Conservation (phyloP, 2,888 invertebrate species). For the Eupithecia insigniata region DNA sequence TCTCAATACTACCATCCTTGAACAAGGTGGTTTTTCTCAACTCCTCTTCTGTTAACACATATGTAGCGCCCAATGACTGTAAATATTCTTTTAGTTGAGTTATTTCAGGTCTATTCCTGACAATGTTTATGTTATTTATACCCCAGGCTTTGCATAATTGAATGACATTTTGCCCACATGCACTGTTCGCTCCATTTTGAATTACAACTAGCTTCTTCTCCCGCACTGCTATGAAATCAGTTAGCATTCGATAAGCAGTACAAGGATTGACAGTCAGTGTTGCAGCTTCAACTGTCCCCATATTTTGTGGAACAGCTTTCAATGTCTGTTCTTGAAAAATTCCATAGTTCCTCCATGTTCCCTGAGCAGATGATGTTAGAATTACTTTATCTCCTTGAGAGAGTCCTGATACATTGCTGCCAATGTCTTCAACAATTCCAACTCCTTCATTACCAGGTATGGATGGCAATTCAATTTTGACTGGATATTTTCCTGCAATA, state of each 20-base stretch:
- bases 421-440: constrained; percentile 90
- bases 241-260: constrained; percentile 98
- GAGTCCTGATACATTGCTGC: constrained; percentile 80
- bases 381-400: constrained; percentile 92
- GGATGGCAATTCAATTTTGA: constrained; percentile 90
- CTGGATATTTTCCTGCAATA: constrained; percentile 78
- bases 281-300: constrained; percentile 91
- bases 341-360: constrained; percentile 94
- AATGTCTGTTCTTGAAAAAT: constrained; percentile 85
- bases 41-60: constrained; percentile 89
- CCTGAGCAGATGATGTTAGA: constrained; percentile 88
- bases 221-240: constrained; percentile 90
- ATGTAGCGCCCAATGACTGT: constrained; percentile 90
- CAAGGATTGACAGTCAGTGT: constrained; percentile 97
- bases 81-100: constrained; percentile 88
- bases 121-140: constrained; percentile 92
- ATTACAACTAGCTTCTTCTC: constrained; percentile 92
- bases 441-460: constrained; percentile 98
- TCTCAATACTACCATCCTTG: constrained; percentile 79
- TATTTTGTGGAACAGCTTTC: constrained; percentile 87
- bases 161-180: constrained; percentile 97
- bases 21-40: constrained; percentile 71
- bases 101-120: constrained; percentile 92
- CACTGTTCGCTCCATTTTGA: constrained; percentile 99
- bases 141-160: constrained; percentile 94